Evolutionary conservation across 2,888 invertebrate genomes (phyloP), one percentile per base, ranked within the genome.

Genomic region (Mesorhabditis sp.): DNA sequence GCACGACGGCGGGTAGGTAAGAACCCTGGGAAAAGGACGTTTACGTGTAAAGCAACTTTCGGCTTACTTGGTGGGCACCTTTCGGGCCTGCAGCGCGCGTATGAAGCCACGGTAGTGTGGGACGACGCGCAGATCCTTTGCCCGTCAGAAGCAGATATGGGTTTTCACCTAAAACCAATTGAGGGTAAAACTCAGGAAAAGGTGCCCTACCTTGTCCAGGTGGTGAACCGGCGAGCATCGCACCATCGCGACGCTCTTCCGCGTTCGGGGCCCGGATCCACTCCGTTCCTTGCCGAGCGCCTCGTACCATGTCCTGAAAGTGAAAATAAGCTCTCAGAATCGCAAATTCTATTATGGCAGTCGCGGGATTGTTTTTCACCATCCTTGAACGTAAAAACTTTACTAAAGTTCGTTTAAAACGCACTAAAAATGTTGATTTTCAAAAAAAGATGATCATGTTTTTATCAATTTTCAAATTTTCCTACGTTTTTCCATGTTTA

Each of bases 51-150:
- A 13, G 15, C 7, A 50, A n/a, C 58, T 50, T 10, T 13, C 7
- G 7, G 70, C 80, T 72, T 66, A 84, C 84, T 78, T 83, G 69
- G 72, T 70, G 6, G 77, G 76, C 5, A 85, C 78, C 45, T 77
- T 78, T 15, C 81, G 66, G 5, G 80, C 80, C 65, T 76, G 74
- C 28, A 85, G 73, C 10, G 72, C 77, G 2, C 83, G 73, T 43
- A 82, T 71, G 67, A 77, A 84, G 6, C 75, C 73, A 5, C 77
- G 67, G 69, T 78, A 81, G 72, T 86, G 85, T 10, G 85, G 85
- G 13, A 93, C 93, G 42, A 94, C 94, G 43, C 95, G 88, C 68
- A 90, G 88, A 88, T 95, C 95, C 76, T 90, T 44, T 90, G 89
- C 2, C 95, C 95, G 69, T 87, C 87, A 92, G 90, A 45, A 95